These are phyloP conservation scores for Pterostichus niger DNA, from an alignment of 2,888 invertebrate genomes.

Conservation along the genomic window DNA sequence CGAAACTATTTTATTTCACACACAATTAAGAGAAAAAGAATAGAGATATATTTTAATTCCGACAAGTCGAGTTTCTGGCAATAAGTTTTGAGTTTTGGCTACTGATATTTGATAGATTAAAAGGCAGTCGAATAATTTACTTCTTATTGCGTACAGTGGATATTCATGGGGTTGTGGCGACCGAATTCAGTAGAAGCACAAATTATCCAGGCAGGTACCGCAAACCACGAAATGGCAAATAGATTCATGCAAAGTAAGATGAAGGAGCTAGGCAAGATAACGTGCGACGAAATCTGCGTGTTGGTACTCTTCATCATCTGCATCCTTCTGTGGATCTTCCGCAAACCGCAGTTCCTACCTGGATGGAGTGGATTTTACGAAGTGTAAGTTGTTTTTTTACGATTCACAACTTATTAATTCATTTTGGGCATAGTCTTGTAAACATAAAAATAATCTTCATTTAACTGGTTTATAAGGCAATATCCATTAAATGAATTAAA, in stretches of 20 bases:
- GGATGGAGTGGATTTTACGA: constrained; percentile 78
- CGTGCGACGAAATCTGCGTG: constrained; percentile 76
- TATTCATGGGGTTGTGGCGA: constrained; percentile 53
- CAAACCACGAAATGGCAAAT: constrained; percentile 70
- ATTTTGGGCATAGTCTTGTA: no score
- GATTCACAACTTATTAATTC: no score
- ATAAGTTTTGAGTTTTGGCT: no score
- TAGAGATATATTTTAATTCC: no score
- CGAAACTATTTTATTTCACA: no score
- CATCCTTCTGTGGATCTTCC: constrained; percentile 80
- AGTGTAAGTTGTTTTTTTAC: constrained; percentile 55
- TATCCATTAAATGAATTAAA: no score
- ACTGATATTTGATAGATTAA: no score
- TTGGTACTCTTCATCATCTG: constrained; percentile 76
- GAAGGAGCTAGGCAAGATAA: constrained; percentile 76
- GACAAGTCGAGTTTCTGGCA: no score
- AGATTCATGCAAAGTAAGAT: constrained; percentile 76
- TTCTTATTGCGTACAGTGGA: not conserved
- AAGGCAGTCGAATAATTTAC: no score
- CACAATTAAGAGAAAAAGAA: no score
- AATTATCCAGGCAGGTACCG: constrained; percentile 11
- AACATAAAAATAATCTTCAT: no score
- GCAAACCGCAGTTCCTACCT: constrained; percentile 79
- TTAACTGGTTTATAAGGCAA: no score
- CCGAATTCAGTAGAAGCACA: not conserved